Percentiles rank a stretch among this genome's conserved stretches.
These are phyloP conservation scores for Erpornis zantholeuca DNA, from an alignment of 2,113 vertebrate species.

Conservation along the genomic window DNA sequence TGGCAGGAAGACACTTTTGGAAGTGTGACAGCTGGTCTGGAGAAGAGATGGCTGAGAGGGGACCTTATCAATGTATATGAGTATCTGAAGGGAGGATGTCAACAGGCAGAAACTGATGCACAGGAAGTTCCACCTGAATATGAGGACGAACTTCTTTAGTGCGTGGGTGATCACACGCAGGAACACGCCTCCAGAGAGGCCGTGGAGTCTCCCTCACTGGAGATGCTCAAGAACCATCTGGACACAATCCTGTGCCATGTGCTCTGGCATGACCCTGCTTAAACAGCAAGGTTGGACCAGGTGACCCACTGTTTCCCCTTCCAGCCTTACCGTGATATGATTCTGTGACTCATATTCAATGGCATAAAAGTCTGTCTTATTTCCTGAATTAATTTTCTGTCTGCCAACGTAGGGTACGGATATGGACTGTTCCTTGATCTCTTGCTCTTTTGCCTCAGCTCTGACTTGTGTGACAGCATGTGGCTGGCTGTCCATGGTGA, in stretches of 20 bases:
- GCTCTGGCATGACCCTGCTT: neutral
- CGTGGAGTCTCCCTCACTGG: neutral
- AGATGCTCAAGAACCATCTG: neutral
- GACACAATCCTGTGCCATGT: neutral
- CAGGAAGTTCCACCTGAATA: neutral
- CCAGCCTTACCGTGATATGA: neutral
- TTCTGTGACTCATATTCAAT: neutral
- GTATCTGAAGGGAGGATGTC: neutral
- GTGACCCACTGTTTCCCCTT: neutral
- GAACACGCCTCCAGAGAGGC: neutral
- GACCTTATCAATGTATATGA: neutral
- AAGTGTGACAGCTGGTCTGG: neutral
- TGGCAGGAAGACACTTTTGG: neutral
- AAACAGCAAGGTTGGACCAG: neutral
- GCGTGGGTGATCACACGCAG: neutral
- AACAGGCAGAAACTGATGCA: neutral
- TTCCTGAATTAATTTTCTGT: neutral
- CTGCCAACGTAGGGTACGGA: neutral
- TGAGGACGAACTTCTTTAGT: neutral
- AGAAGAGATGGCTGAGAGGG: neutral
- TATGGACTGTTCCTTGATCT: neutral
- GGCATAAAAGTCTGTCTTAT: neutral
- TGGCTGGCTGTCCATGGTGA: rapidly evolving
- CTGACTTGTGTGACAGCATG: neutral
- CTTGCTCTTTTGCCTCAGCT: neutral